Percentiles rank a stretch among this genome's conserved stretches.
These are phyloP conservation scores for Psammodynastes pulverulentus DNA, from an alignment of 2,113 vertebrate species.

Conservation along the genomic window DNA sequence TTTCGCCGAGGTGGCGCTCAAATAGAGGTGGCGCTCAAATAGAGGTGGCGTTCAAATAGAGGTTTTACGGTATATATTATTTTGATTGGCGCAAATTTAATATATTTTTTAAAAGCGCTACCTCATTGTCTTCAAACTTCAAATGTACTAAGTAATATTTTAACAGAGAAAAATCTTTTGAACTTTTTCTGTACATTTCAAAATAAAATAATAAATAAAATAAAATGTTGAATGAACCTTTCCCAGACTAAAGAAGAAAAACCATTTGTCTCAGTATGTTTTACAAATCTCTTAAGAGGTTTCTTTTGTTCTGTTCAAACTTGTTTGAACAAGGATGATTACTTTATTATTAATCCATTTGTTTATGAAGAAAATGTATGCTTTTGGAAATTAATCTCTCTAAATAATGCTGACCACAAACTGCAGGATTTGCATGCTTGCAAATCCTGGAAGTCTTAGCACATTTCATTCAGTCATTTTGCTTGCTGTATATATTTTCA, in stretches of 20 bases:
- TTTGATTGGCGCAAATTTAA: neutral
- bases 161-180: neutral
- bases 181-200: neutral
- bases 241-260: neutral
- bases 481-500: slow-evolving; percentile 63
- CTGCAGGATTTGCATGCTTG: slow-evolving; percentile 70
- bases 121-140: neutral
- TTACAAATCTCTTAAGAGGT: slow-evolving; percentile 37
- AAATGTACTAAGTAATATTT: neutral
- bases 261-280: neutral
- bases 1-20: too few relatives aligned
- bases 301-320: slow-evolving; percentile 51
- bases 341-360: slow-evolving; percentile 58
- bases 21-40: too few relatives aligned
- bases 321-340: slow-evolving; percentile 48
- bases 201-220: neutral
- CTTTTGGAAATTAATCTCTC: slow-evolving; percentile 66
- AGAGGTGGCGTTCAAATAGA: too few relatives aligned
- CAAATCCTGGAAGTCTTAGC: slow-evolving; percentile 67
- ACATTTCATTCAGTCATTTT: slow-evolving; percentile 69
- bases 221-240: neutral
- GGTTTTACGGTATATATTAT: too few relatives aligned
- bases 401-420: slow-evolving; percentile 62
- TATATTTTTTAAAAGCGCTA: neutral
- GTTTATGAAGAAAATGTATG: slow-evolving; percentile 59